Evolutionary conservation across 2,113 vertebrate genomes (phyloP), one percentile per base, ranked within the genome.

Genomic region (Neolamprologus hecqui): DNA sequence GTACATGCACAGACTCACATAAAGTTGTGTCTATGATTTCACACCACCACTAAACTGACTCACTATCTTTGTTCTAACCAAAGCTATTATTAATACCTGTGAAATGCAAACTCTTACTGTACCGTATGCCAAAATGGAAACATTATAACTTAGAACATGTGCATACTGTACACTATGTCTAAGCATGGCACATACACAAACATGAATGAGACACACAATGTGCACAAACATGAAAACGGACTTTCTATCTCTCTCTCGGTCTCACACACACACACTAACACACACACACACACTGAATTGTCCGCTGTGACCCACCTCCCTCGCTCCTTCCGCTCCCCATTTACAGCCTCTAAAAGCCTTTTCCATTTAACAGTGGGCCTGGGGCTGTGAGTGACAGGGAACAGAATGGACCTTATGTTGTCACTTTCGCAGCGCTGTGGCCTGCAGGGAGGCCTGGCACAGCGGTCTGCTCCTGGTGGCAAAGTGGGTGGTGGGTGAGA

Each of bases 381-480:
- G 91, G 88, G 95, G 95, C 93, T 93, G 91, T 92, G 95, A 95
- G 93, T 95, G 95, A 96, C 95, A 95, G 93, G 91, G 93, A 95
- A 94, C 95, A 96, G 94, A 96, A 96, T 96, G 94, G 93, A 94
- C 94, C 94, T 94, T 95, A 94, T 96, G 95, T 95, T 95, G 94
- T 95, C 95, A 95, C 94, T 94, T 92, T 94, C 89, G 83, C 91
- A 91, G 92, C 54, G 9, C 87, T 73, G 91, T 94, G 91, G 95
- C 94, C 94, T 95, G 85, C 80, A 94, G 94, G 95, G 94, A 95
- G 92, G 92, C 89, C 94, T 94, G 94, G 93, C 93, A 94, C 92
- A 86, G 92, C 86, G 84, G 92, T 35, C 93, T 90, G 93, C 83
- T 90, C 88, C 73, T 90, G 85, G 86, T 89, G 93, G 77, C 37